Percentiles rank a stretch among this genome's conserved stretches.
Evolutionary conservation across 2,797 vertebrate genomes (phyloP).

Genomic region (Orestias chungarensis): DNA sequence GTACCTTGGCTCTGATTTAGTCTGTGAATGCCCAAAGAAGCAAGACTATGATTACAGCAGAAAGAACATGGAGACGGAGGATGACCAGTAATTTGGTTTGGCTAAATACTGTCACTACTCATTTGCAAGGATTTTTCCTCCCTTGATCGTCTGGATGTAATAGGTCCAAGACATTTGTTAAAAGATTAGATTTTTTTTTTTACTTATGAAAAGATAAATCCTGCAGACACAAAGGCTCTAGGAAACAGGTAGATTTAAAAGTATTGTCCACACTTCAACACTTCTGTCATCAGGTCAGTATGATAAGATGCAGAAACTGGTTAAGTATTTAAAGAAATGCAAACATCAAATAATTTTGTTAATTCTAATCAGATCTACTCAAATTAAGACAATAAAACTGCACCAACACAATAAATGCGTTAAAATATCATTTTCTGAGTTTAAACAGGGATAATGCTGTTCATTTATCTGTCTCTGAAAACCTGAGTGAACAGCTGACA

Average conservation of each 20-base stretch:
- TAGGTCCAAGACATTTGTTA: background rate
- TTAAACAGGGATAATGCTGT: conserved; percentile 12
- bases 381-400: background rate
- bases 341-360: background rate
- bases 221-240: background rate
- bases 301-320: background rate
- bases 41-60: conserved; percentile 67
- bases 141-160: conserved; percentile 29
- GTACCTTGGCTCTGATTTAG: conserved; percentile 47
- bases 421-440: conserved; percentile 4
- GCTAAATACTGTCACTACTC: conserved; percentile 56
- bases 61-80: conserved; percentile 59
- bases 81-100: conserved; percentile 63
- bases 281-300: background rate
- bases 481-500: conserved; percentile 33
- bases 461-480: conserved; percentile 3
- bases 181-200: background rate
- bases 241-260: background rate
- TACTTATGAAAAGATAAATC: background rate
- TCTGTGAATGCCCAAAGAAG: conserved; percentile 40
- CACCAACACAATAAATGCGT: background rate
- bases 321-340: background rate
- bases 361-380: background rate
- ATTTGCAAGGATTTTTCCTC: conserved; percentile 33
- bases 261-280: background rate